These are phyloP conservation scores for Plagodis dolabraria DNA, from an alignment of 2,888 invertebrate genomes.

Conservation along the genomic window DNA sequence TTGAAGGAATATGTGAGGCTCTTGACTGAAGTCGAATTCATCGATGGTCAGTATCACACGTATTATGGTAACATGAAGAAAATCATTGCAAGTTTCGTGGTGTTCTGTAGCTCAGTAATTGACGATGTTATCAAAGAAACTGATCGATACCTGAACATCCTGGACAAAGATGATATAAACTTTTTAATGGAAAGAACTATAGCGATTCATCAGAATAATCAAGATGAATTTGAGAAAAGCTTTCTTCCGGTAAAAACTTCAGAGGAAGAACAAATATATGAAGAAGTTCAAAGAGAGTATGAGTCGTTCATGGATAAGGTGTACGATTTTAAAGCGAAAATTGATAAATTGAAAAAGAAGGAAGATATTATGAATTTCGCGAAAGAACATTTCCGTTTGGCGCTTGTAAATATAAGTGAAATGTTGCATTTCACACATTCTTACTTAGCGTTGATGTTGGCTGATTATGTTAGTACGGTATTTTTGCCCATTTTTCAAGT, in stretches of 20 bases:
- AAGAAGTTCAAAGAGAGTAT: constrained; percentile 25
- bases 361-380: constrained; percentile 52
- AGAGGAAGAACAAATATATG: constrained; percentile 44
- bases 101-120: constrained; percentile 51
- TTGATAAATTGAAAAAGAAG: constrained; percentile 50
- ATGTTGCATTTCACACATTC: constrained; percentile 53
- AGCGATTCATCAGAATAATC: constrained; percentile 45
- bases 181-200: constrained; percentile 51
- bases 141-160: constrained; percentile 44
- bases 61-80: constrained; percentile 64
- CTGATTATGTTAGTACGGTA: constrained; percentile 50
- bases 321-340: constrained; percentile 35
- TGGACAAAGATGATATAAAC: constrained; percentile 46
- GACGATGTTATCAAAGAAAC: constrained; percentile 52
- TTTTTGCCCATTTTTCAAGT: too few relatives aligned
- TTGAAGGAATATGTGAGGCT: constrained; percentile 49
- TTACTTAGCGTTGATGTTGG: constrained; percentile 54
- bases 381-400: constrained; percentile 47
- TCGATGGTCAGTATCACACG: constrained; percentile 51
- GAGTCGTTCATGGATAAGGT: constrained; percentile 43
- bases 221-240: constrained; percentile 49
- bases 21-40: constrained; percentile 46
- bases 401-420: constrained; percentile 49
- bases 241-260: constrained; percentile 52
- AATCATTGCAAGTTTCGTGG: constrained; percentile 53